Conservation (phyloP, 2,797 vertebrate genomes). For the Myripristis jacobus region DNA sequence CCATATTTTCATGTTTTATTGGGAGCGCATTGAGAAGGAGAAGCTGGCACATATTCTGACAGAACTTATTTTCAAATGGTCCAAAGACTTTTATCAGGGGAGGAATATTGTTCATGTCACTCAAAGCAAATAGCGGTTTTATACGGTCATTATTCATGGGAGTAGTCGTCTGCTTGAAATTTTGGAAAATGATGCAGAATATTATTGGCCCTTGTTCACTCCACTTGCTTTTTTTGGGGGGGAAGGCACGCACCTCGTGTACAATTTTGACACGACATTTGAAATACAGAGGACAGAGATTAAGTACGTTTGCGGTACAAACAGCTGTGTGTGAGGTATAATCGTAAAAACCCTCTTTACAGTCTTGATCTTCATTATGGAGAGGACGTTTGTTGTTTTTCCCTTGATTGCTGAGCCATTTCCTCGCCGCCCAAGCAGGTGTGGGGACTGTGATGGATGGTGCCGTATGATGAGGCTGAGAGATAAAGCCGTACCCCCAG, state of each 20-base stretch:
- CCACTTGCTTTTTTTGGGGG: neutral
- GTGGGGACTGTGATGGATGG: neutral
- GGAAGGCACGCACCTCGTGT: neutral
- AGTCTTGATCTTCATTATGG: neutral
- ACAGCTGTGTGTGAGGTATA: conserved; percentile 4
- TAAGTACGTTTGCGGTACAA: neutral
- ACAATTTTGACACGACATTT: neutral
- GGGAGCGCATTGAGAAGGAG: conserved; percentile 54
- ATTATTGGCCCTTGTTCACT: conserved; percentile 7
- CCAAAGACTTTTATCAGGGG: conserved; percentile 37
- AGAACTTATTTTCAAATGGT: conserved; percentile 51
- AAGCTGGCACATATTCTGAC: conserved; percentile 55
- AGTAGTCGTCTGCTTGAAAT: conserved; percentile 11
- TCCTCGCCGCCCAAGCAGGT: neutral
- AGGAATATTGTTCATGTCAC: conserved; percentile 34
- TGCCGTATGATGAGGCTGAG: neutral
- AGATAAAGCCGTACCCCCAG: neutral
- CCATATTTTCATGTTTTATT: conserved; percentile 53
- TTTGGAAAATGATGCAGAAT: conserved; percentile 41
- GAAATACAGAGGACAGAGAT: neutral
- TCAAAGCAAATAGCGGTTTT: conserved; percentile 29
- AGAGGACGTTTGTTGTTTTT: conserved; percentile 6
- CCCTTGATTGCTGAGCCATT: neutral
- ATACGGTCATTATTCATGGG: neutral
- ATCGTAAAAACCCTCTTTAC: neutral